Evolutionary conservation across 2,888 invertebrate genomes (phyloP), one percentile per base, ranked within the genome.

Genomic region (Cryptocephalus moraei): DNA sequence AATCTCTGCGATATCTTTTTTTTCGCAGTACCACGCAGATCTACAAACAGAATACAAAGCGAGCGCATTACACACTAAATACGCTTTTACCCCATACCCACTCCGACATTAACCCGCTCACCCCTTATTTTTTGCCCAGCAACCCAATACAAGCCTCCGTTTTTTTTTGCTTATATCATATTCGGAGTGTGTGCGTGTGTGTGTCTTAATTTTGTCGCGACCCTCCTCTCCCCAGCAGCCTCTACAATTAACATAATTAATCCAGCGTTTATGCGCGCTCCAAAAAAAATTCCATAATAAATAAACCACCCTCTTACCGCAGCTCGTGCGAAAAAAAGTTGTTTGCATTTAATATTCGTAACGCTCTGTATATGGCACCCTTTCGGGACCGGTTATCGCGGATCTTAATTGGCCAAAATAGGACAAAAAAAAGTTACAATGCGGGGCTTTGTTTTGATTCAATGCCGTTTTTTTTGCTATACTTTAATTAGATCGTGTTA

Each of bases 251-350:
- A 49, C 52, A 55, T 55, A 55, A 55, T 55, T 55, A 55, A 55
- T 55, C 55, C 52, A 53, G 53, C 53, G 47, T 49, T 47, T 45
- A 45, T 34, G 46, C 46, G 51, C 36, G 36, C 4, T 6, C 4
- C 49, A 45, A 53, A 53, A 56, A 56, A 56, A 57, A 57, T 46
- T 43, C 49, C 49, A 53, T 52, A 54, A 57, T 22, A 22, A 55
- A 55, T 55, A 54, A 54, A 53, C 53, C 55, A 54, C 55, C 55
- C 57, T 52, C 51, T 51, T 52, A 51, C 53, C 56, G 42, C 57
- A 52, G 48, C 45, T 39, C 52, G 50, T 49, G 50, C 49, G 41
- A 51, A 52, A 58, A 58, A 57, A 58, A 56, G 53, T 44, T 52
- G 55, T 55, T 55, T 55, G 55, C 53, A 51, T 55, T 55, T 55